Evolutionary conservation across 2,113 vertebrate species (phyloP).

Genomic region (Solenodon paradoxus): DNA sequence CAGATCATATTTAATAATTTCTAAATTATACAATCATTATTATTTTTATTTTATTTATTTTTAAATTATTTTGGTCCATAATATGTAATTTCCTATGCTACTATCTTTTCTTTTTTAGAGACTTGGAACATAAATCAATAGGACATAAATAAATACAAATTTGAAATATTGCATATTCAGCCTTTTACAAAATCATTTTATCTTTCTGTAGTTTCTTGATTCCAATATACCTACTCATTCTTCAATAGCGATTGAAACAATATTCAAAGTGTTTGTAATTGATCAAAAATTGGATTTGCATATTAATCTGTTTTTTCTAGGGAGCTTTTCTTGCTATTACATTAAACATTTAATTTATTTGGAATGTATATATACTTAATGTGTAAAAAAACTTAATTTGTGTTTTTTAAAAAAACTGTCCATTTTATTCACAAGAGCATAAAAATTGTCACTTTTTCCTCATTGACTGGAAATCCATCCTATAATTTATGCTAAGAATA

Average conservation of each 20-base stretch:
- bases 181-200: not conserved
- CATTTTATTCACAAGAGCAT: not conserved
- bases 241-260: too few relatives aligned
- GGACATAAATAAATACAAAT: not conserved
- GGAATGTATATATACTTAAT: not conserved
- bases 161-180: not conserved
- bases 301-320: not conserved
- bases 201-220: not conserved
- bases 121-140: too few relatives aligned
- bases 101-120: too few relatives aligned
- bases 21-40: not conserved
- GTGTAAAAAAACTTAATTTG: not conserved
- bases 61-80: slow-evolving; percentile 18
- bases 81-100: too few relatives aligned
- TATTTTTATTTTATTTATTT: not conserved
- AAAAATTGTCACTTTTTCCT: not conserved
- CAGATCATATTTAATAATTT: too few relatives aligned
- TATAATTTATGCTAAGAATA: not conserved
- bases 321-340: not conserved
- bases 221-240: not conserved
- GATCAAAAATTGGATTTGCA: not conserved
- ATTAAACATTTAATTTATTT: not conserved
- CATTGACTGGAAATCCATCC: not conserved
- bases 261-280: not conserved
- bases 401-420: not conserved